A percentile compares a stretch with the other conserved stretches of the same genome.
phyloP scores from a whole-genome alignment of 2,888 invertebrate species.

The Athalia rosae region DNA sequence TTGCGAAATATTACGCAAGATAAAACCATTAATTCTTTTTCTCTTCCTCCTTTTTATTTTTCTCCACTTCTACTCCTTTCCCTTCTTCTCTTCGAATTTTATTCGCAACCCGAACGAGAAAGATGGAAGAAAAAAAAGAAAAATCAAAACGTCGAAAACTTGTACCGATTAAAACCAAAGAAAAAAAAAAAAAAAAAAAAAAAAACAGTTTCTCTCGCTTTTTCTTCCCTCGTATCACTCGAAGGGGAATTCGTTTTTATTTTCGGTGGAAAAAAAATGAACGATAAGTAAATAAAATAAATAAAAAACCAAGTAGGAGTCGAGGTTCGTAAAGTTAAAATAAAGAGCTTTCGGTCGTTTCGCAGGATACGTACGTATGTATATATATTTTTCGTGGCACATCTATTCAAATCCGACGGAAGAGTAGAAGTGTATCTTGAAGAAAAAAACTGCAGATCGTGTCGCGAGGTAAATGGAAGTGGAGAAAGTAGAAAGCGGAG shows the following conservation, averaged over 20 bases:
- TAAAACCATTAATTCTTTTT: neutral
- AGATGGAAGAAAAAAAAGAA: too few relatives aligned
- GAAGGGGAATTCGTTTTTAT: conserved; percentile 6
- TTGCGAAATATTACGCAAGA: neutral
- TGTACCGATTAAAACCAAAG: too few relatives aligned
- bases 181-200: too few relatives aligned
- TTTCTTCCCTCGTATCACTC: neutral
- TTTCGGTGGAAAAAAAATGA: conserved; percentile 7
- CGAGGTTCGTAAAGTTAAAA: conserved; percentile 26
- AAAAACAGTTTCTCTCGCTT: too few relatives aligned
- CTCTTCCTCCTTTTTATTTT: too few relatives aligned
- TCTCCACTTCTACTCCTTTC: too few relatives aligned
- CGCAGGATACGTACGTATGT: too few relatives aligned
- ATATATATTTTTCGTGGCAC: conserved; percentile 19
- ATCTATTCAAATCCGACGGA: conserved; percentile 39
- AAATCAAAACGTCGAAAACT: too few relatives aligned
- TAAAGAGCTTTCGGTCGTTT: conserved; percentile 35
- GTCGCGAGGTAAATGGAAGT: neutral
- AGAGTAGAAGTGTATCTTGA: neutral
- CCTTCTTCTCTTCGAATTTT: too few relatives aligned
- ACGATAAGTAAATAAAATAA: too few relatives aligned
- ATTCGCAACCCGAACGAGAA: too few relatives aligned
- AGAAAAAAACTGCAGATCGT: neutral
- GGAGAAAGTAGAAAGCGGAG: neutral
- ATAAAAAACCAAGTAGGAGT: neutral